Evolutionary conservation across 1,140 invertebrate genomes (phyloP).

Genomic region (Aricia agestis): DNA sequence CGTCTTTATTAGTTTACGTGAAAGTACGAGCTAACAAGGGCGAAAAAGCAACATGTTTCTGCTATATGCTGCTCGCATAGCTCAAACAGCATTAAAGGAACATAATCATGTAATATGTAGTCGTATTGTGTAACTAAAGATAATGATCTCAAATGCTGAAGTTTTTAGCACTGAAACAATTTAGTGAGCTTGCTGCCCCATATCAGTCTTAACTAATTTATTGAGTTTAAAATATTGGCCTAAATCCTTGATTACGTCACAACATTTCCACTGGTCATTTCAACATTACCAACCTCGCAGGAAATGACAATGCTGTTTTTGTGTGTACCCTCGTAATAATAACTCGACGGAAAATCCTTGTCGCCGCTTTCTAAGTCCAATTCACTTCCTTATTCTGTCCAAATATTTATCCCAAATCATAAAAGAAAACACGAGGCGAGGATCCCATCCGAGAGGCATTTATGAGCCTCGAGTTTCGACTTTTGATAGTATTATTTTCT

Average conservation of each 20-base stretch:
- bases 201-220: not conserved
- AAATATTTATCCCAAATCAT: slow-evolving; percentile 1
- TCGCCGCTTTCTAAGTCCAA: not conserved
- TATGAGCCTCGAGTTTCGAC: not conserved
- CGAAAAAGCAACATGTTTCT: too few species aligned
- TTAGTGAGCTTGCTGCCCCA: too few species aligned
- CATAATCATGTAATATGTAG: too few species aligned
- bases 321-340: not conserved
- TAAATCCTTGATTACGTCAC: not conserved
- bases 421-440: not conserved
- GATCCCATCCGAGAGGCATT: not conserved
- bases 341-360: not conserved
- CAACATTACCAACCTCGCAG: not conserved
- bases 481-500: slow-evolving; percentile 4
- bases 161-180: too few species aligned
- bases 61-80: too few species aligned
- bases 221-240: not conserved
- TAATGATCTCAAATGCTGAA: too few species aligned
- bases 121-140: too few species aligned
- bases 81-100: too few species aligned
- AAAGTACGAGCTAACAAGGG: too few species aligned
- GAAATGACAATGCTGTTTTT: not conserved
- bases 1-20: too few species aligned
- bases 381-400: slow-evolving; percentile 1
- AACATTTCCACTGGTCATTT: not conserved